Percentiles rank a stretch among this genome's conserved stretches.
phyloP scores from a whole-genome alignment of 2,888 invertebrate genomes.

The Drosophila monieri region DNA sequence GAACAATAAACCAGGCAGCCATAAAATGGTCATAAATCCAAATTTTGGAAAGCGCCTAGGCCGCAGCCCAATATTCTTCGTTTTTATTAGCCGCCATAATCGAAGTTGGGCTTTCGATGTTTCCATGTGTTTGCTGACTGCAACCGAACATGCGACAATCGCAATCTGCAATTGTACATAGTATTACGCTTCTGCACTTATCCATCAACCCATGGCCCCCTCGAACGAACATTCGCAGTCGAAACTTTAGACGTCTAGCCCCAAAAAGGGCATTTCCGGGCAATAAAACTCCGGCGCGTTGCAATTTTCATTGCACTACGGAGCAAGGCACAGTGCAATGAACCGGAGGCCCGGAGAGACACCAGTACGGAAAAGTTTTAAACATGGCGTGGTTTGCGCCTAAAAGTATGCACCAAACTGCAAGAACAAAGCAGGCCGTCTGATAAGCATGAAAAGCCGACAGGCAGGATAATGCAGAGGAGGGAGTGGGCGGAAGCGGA shows the following conservation, averaged over 20 bases:
- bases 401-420: constrained; percentile 55
- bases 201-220: background rate
- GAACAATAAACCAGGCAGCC: constrained; percentile 54
- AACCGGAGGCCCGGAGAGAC: constrained; percentile 44
- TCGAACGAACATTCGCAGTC: background rate
- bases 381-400: constrained; percentile 55
- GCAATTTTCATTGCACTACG: constrained; percentile 50
- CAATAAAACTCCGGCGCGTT: constrained; percentile 67
- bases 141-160: constrained; percentile 67
- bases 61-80: constrained; percentile 25
- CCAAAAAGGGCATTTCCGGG: constrained; percentile 63
- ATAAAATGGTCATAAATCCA: constrained; percentile 47
- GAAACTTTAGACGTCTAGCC: constrained; percentile 45
- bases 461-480: constrained; percentile 4
- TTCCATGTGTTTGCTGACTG: constrained; percentile 52
- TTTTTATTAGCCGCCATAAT: constrained; percentile 70
- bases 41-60: constrained; percentile 43
- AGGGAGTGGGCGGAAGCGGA: background rate
- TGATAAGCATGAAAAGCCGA: constrained; percentile 51
- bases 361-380: constrained; percentile 50
- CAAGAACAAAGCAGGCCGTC: constrained; percentile 32
- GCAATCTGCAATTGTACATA: constrained; percentile 19
- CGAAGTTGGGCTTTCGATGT: constrained; percentile 49
- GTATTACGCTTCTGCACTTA: background rate
- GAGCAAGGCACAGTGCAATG: constrained; percentile 56